Evolutionary conservation across 2,113 vertebrate species (phyloP), one percentile per base, ranked within the genome.

Genomic region (Chaetura pelagica): DNA sequence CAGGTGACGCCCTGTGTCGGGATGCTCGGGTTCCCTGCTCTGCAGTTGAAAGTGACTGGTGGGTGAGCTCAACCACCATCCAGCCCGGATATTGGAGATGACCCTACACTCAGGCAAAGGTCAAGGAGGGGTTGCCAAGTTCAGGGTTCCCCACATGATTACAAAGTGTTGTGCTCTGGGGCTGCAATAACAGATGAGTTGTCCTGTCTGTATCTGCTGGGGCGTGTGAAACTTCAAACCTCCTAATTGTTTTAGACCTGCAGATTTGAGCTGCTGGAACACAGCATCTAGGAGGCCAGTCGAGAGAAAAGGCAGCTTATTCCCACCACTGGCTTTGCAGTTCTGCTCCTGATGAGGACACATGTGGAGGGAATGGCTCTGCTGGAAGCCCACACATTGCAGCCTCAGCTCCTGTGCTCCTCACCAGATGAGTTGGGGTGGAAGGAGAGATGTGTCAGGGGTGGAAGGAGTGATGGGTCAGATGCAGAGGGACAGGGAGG

Each of bases 51-150:
- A 64, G 40, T 30, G n/a, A 3, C 77, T 51, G 88, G 84, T 80
- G 61, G 49, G 4, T 6, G 13, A 88, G 76, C 92, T 86, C 89
- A 68, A 4, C 58, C 88, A 90, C 71, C 84, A 57, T 51, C 77
- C 55, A 49, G 27, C 62, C 97, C 97, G 97, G 98, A 98, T 98
- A 97, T 97, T 97, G 95, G 94, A 83, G 95, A 72, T 96, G 97
- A 97, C 96, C 97, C 92, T 79, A 6, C 40, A 17, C 54, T 87
- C 48, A 89, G 85, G 52, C 27, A 86, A 42, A 95, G 95, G 92
- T 96, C 96, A 82, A 24, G 38, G 49, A 93, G 48, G 29, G 67
- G 85, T 79, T 95, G 76, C 83, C 97, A 97, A 95, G 96, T 96
- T 97, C 93, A 96, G 79, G 91, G 92, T 95, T 95, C 81, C 88